Base-by-base conservation (phyloP, 92 coral and sea anemone species). In the Heliopora coerulea region DNA sequence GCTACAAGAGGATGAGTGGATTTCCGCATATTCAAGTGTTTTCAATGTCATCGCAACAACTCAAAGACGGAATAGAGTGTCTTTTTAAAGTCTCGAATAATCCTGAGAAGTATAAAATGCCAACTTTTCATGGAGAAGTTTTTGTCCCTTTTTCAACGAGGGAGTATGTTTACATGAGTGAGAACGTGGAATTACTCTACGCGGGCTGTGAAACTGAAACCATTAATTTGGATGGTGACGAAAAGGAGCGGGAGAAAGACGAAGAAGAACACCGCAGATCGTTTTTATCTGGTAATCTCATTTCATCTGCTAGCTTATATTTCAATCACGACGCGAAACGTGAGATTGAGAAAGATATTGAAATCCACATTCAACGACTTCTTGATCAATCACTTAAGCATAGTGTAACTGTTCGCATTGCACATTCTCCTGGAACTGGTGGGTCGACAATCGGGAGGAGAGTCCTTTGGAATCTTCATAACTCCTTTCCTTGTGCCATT, bases 381-480 rank as follows among this genome's bases (percentile, higher is more conserved):
- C 65, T 91, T 0, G 88, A 85, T 33, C 83, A 88, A 25, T 74
- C 75, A 0, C 87, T 74, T 2, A 88, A 72, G 2, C 86, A 79
- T 33, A 80, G 92, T 0, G 65, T 84, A 50, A 86, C 81, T 32
- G 88, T 91, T 19, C 92, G 83, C 48, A 88, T 91, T 39, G 83
- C 80, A 24, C 97, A 91, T 65, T 77, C 87, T 0, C 97, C 97
- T 3, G 97, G 97, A 3, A 83, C 97, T 11, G 97, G 97, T 74
- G 97, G 97, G 3, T 82, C 90, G 15, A 91, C 97, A 1, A 88
- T 91, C 54, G 90, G 93, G 35, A 80, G 93, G 21, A 88, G 97
- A 2, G 97, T 91, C 24, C 66, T 91, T 72, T 91, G 97, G 97
- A 89, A 91, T 23, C 83, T 91, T 23, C 97, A 91, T 69, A 74